phyloP scores from a whole-genome alignment of 2,888 invertebrate species.

The Eupsilia transversa region DNA sequence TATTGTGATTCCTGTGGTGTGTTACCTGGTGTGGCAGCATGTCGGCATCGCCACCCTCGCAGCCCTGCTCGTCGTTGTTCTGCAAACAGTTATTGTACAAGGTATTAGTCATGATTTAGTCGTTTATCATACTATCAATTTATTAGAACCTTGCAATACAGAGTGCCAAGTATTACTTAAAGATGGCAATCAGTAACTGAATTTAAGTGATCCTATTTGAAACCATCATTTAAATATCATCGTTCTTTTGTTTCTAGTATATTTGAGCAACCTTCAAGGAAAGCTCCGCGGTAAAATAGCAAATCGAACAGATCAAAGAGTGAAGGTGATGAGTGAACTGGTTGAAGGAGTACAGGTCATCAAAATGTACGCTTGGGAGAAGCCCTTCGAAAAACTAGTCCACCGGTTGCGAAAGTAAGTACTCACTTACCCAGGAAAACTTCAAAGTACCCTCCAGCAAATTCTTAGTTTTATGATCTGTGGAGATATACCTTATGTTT shows the following conservation, averaged over 20 bases:
- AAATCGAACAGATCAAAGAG: conserved; percentile 93
- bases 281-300: conserved; percentile 91
- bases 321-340: conserved; percentile 95
- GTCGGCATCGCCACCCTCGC: conserved; percentile 83
- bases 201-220: not conserved
- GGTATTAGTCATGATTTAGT: conserved; percentile 70
- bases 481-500: not conserved
- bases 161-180: not conserved
- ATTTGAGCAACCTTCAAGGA: conserved; percentile 86
- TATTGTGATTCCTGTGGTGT: conserved; percentile 91
- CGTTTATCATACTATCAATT: not conserved
- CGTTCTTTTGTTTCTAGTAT: conserved; percentile 73
- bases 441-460: not conserved
- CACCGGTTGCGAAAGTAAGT: conserved; percentile 92
- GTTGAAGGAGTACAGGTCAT: conserved; percentile 95
- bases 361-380: conserved; percentile 97
- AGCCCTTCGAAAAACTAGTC: conserved; percentile 93
- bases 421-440: not conserved
- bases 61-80: conserved; percentile 84
- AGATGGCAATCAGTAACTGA: not conserved
- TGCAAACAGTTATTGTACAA: conserved; percentile 91
- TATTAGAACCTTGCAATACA: not conserved
- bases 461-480: not conserved
- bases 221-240: not conserved
- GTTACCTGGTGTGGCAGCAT: conserved; percentile 85